Conservation (phyloP, 2,797 vertebrate genomes). For the Melanotaenia trifasciata region DNA sequence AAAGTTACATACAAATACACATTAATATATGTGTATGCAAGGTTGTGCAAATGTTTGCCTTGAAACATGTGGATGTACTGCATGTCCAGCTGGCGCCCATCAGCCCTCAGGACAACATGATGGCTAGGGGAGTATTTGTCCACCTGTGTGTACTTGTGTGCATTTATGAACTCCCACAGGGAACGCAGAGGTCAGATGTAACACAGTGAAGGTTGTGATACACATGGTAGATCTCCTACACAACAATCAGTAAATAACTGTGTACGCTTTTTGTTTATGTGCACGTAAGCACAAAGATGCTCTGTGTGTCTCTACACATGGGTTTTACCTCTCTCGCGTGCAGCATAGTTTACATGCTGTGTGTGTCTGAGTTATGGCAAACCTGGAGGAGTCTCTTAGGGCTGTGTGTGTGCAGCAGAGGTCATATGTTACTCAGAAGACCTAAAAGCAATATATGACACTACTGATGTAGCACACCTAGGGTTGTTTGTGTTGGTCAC, state of each 20-base stretch:
- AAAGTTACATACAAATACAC: slow-evolving; percentile 25
- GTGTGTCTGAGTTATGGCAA: background rate
- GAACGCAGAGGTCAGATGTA: slow-evolving; percentile 43
- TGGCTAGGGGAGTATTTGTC: slow-evolving; percentile 38
- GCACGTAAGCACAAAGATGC: background rate
- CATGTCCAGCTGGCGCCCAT: slow-evolving; percentile 35
- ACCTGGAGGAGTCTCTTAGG: slow-evolving; percentile 14
- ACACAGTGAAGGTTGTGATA: slow-evolving; percentile 33
- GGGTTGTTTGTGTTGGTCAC: slow-evolving; percentile 12
- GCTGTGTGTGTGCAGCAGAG: slow-evolving; percentile 26
- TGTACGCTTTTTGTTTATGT: background rate
- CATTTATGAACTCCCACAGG: slow-evolving; percentile 10
- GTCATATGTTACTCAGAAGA: slow-evolving; percentile 35
- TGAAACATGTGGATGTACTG: slow-evolving; percentile 40
- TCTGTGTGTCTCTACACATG: background rate
- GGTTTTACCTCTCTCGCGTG: background rate
- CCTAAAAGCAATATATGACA: slow-evolving; percentile 17
- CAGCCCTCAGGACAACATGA: slow-evolving; percentile 41
- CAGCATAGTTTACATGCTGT: background rate
- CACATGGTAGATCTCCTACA: slow-evolving; percentile 15
- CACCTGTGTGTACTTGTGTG: slow-evolving; percentile 18
- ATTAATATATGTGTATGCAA: slow-evolving; percentile 7
- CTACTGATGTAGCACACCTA: slow-evolving; percentile 11
- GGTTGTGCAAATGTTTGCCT: slow-evolving; percentile 18
- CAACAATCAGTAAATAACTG: background rate